Base-by-base conservation (phyloP, 2,888 invertebrate genomes). In the Stenoptilia bipunctidactyla region DNA sequence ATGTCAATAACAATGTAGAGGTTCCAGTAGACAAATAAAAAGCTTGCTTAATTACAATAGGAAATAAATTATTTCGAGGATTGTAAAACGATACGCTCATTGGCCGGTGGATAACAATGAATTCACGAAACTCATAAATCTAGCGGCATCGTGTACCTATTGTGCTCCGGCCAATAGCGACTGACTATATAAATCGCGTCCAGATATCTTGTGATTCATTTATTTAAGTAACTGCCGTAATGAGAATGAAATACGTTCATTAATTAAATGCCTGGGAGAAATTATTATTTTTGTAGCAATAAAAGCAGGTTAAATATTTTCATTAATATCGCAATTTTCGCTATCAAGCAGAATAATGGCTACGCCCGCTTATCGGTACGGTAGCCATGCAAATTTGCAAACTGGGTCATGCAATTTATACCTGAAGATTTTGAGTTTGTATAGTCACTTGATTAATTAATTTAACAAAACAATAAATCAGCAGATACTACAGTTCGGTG, bases 121-220 rank as follows among this genome's bases (percentile, higher is more conserved):
- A 73, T 69, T 69, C 67, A 64, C 58, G 53, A 56, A 56, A 66
- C 61, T 71, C 75, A 58, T 75, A 75, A 76, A 75, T 77, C 66
- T 62, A 71, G 72, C 70, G 69, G 67, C 67, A 61, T 61, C 58
- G 67, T 9, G 25, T 5, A 30, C 30, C 30, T 30, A 30, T 30
- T 30, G 30, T 75, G 67, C 64, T 67, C 65, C 67, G 69, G 74
- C 73, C 20, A 20, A 20, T 20, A 58, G 52, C 55, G 61, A 53
- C 58, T 56, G 61, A 64, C 63, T 65, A 70, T 63, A 70, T 68
- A 70, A 66, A 67, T 69, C 66, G 60, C 58, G 50, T 53, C 56
- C 53, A 52, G 52, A 58, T 56, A 54, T 46, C 53, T 61, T 63
- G 56, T 63, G 56, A 66, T 66, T 66, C 62, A 30, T 30, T 30